Base-by-base conservation (phyloP, 2,113 vertebrate species). In the Trichomycterus rosablanca region DNA sequence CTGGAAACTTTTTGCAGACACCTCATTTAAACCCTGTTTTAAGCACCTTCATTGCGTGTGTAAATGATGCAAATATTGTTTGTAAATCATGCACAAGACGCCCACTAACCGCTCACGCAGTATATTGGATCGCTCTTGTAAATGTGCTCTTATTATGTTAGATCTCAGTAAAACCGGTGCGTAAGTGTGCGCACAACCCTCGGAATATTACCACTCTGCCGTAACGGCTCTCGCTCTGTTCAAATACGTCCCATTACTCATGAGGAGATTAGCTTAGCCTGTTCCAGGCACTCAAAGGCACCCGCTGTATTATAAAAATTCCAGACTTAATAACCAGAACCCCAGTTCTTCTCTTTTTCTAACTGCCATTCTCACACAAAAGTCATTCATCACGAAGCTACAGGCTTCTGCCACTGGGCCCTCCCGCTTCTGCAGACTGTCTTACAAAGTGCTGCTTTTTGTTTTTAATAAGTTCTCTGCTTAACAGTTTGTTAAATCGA, bases 271-370 rank as follows among this genome's bases (percentile, higher is more conserved):
- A 64, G 60, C 56, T 30, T 52, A 57, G 66, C 35, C 59, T 49
- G 68, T 71, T 59, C 72, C 53, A 66, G 35, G 56, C 68, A 51
- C 61, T 61, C 57, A 51, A 63, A 63, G 57, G 61, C 52, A 71
- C 60, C 28, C 58, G 28, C 32, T 60, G 23, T 28, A 19, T 68
- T 62, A 32, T 67, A 50, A 45, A 58, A 59, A 66, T 65, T 66
- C 69, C 68, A 68, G 39, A 67, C 61, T 70, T 71, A 67, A 67
- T 67, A 63, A 67, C 54, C 42, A 50, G 60, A 51, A 45, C 59
- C 24, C 44, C 28, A n/a, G 18, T 37, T 37, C 32, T 26, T 34
- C 52, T 50, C 22, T 49, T 43, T 34, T 39, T 55, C 51, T 15
- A 23, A 63, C 22, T 24, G 32, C 40, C 54, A 9, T 26, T 60